Evolutionary conservation across 1,140 invertebrate species (phyloP).

Genomic region (Zaprionus ghesquierei): DNA sequence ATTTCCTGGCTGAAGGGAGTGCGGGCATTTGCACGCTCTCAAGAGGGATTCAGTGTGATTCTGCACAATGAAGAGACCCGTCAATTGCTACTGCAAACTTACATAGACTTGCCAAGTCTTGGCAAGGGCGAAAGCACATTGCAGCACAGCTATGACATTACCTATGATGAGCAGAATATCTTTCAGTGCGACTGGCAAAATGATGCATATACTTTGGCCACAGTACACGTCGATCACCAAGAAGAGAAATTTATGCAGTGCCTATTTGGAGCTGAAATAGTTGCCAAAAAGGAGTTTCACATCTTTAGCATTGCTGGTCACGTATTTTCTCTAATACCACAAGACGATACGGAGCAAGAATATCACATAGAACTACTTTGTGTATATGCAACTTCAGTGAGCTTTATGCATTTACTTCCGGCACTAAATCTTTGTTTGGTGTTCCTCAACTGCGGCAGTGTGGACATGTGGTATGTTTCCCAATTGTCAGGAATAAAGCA

Average conservation of each 20-base stretch:
- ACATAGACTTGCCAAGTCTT: constrained; percentile 58
- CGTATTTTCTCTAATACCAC: constrained; percentile 48
- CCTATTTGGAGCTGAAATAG: constrained; percentile 34
- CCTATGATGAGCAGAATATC: constrained; percentile 67
- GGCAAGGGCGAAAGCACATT: constrained; percentile 45
- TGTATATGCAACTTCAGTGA: constrained; percentile 52
- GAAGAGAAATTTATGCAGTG: constrained; percentile 56
- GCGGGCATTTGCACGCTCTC: constrained; percentile 46
- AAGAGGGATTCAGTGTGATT: constrained; percentile 63
- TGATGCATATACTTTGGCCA: constrained; percentile 55
- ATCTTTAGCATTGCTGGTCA: constrained; percentile 60
- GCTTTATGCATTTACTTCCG: constrained; percentile 51
- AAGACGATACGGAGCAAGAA: neutral
- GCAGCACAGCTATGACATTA: constrained; percentile 59
- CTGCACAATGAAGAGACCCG: constrained; percentile 21
- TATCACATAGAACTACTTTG: constrained; percentile 62
- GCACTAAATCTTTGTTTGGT: constrained; percentile 55
- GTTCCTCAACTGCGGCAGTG: constrained; percentile 58
- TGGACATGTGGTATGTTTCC: constrained; percentile 77
- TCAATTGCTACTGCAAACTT: constrained; percentile 56
- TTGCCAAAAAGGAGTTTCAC: constrained; percentile 37
- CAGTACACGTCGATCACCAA: constrained; percentile 30
- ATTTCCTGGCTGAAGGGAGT: constrained; percentile 62
- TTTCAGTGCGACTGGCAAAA: constrained; percentile 62
- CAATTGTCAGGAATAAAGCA: constrained; percentile 41